Conservation (phyloP, 2,888 invertebrate genomes). For the Pycnomerus fuliginosus region DNA sequence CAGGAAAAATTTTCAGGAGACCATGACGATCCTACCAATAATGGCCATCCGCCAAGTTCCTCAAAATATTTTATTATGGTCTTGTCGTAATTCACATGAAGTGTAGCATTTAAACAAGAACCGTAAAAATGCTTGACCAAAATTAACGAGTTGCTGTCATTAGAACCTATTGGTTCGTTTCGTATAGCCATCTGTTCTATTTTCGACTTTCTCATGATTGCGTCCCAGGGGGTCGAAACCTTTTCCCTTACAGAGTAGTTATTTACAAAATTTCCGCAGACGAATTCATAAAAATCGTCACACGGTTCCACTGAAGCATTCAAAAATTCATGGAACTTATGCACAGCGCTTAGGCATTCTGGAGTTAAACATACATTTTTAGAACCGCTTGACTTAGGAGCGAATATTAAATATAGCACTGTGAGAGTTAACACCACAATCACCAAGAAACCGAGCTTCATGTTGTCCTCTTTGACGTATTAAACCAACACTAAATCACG, state of each 20-base stretch:
- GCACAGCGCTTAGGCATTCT: conserved; percentile 57
- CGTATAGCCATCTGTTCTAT: too few relatives aligned
- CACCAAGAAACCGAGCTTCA: not conserved
- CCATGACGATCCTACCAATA: conserved; percentile 9
- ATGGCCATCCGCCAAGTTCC: conserved; percentile 37
- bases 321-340: conserved; percentile 66
- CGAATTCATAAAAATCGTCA: conserved; percentile 74
- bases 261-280: conserved; percentile 60
- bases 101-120: not conserved
- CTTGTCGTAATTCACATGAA: conserved; percentile 19
- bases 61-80: conserved; percentile 20
- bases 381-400: too few relatives aligned
- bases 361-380: not conserved
- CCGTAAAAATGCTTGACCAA: too few relatives aligned
- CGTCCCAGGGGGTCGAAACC: not conserved
- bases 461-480: too few relatives aligned
- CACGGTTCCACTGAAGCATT: conserved; percentile 69
- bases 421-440: not conserved
- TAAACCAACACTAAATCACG: too few relatives aligned
- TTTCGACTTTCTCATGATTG: too few relatives aligned
- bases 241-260: not conserved
- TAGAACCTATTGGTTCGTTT: too few relatives aligned
- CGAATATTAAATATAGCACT: too few relatives aligned
- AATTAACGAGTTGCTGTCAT: too few relatives aligned
- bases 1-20: not conserved